Base-by-base conservation (phyloP, 2,888 invertebrate genomes). In the Netelia inedita region DNA sequence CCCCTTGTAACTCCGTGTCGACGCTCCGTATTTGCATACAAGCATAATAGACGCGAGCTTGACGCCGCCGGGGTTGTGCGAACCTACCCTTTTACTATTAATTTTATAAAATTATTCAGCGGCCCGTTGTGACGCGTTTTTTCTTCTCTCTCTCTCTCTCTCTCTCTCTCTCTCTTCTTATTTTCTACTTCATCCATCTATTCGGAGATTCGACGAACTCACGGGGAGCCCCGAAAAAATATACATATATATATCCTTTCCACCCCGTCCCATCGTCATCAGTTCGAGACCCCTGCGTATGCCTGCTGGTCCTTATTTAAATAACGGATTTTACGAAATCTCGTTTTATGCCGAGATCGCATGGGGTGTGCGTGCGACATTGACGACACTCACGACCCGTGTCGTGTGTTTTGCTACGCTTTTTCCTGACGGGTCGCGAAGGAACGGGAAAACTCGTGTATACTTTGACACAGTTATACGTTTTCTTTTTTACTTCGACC, bases 301-400 rank as follows among this genome's bases (percentile, higher is more conserved):
- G 81, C 73, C 72, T 69, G 50, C 71, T 74, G 76, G 28, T 74
- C 71, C 90, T 90, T 93, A 93, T 93, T 93, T 93, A 92, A 93
- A 93, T 93, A 93, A 93, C 93, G 93, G 93, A 93, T 93, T 93
- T 93, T 92, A 90, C 87, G 87, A 93, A 93, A 93, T 93, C 93
- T 92, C 91, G 93, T 93, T 93, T 92, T 91, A 88, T 86, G 87
- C 87, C 84, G 35, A 53, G 85, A 75, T 72, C 85, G 79, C 85
- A 78, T 79, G 79, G 71, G 82, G 83, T 89, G 89, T 53, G 68
- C 19, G 21, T 43, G 57, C 80, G 61, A 81, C 73, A 50, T 61
- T 23, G 63, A 84, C 63, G 55, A 69, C 74, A 43, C 23, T 71
- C 35, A 14, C 59, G 19, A 41, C 53, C 21, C 69, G 63, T 41